phyloP scores from a whole-genome alignment of 2,888 invertebrate species.

The Philereme vetulata region DNA sequence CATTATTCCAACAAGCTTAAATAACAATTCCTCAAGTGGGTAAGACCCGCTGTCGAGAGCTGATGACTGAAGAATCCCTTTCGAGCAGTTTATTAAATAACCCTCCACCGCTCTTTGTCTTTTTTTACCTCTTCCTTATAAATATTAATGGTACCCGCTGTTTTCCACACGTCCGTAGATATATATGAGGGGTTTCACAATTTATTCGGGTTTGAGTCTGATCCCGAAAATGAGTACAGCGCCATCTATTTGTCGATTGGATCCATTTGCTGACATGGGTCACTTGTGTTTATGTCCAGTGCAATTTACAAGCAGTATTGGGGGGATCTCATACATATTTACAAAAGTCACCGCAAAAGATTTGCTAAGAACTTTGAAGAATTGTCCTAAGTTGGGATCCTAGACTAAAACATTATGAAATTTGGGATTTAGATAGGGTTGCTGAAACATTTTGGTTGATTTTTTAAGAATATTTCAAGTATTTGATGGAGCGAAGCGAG shows the following conservation, averaged over 20 bases:
- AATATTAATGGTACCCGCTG: constrained; percentile 62
- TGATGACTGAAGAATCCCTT: constrained; percentile 30
- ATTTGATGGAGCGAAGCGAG: too few relatives aligned
- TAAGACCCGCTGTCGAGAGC: constrained; percentile 21
- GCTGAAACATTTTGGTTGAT: too few relatives aligned
- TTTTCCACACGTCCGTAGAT: constrained; percentile 57
- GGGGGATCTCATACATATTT: constrained; percentile 67
- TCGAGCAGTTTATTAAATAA: constrained; percentile 41
- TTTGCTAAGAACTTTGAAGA: constrained; percentile 2
- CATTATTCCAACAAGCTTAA: constrained; percentile 32
- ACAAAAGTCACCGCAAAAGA: constrained; percentile 17
- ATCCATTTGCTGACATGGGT: constrained; percentile 73
- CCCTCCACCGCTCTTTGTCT: constrained; percentile 44
- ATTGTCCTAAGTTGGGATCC: background rate
- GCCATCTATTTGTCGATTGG: constrained; percentile 59
- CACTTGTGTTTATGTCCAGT: constrained; percentile 49
- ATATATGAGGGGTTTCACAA: constrained; percentile 58
- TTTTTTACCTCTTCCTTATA: constrained; percentile 55
- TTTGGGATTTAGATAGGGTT: too few relatives aligned
- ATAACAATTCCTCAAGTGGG: constrained; percentile 27
- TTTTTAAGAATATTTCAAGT: too few relatives aligned
- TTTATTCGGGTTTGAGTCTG: constrained; percentile 63
- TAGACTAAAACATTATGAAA: background rate
- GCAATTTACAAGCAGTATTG: constrained; percentile 56
- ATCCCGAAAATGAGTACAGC: constrained; percentile 61